Evolutionary conservation across 2,888 invertebrate genomes (phyloP).

Genomic region (Vannuccia rotundouncinata): DNA sequence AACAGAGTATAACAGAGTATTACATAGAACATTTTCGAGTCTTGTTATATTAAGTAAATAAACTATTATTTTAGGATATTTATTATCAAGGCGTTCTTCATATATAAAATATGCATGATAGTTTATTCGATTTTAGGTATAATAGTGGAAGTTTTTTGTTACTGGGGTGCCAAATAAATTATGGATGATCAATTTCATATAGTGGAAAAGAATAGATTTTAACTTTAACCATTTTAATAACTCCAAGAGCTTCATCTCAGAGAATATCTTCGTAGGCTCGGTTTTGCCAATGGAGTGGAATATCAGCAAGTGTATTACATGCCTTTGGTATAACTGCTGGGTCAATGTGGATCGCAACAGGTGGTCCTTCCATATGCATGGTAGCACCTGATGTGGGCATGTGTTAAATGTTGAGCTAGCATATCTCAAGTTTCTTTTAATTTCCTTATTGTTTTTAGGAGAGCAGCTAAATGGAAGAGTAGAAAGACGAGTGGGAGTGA

Average conservation of each 20-base stretch:
- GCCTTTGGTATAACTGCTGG: slow-evolving; percentile 27
- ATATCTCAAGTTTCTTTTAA: not conserved
- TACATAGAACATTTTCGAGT: too few relatives aligned
- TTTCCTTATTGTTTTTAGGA: slow-evolving; percentile 16
- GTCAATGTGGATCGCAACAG: not conserved
- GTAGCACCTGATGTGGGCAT: slow-evolving; percentile 8
- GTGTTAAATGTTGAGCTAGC: slow-evolving; percentile 7
- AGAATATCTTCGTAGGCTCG: not conserved
- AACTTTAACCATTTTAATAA: not conserved
- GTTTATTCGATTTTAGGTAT: too few relatives aligned
- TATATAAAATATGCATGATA: too few relatives aligned
- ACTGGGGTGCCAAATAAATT: too few relatives aligned
- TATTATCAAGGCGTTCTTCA: too few relatives aligned
- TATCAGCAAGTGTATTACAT: slow-evolving; percentile 18
- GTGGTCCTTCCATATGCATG: slow-evolving; percentile 24
- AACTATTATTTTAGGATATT: too few relatives aligned
- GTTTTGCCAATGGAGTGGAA: slow-evolving; percentile 2
- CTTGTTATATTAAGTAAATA: too few relatives aligned
- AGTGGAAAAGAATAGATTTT: too few relatives aligned
- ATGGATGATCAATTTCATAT: too few relatives aligned
- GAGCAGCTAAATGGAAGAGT: not conserved
- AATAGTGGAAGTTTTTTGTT: too few relatives aligned
- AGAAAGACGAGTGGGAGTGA: not conserved
- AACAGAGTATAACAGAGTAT: too few relatives aligned
- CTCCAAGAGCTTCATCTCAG: slow-evolving; percentile 11